Conservation (phyloP, 2,888 invertebrate species). For the Ochropleura plecta region DNA sequence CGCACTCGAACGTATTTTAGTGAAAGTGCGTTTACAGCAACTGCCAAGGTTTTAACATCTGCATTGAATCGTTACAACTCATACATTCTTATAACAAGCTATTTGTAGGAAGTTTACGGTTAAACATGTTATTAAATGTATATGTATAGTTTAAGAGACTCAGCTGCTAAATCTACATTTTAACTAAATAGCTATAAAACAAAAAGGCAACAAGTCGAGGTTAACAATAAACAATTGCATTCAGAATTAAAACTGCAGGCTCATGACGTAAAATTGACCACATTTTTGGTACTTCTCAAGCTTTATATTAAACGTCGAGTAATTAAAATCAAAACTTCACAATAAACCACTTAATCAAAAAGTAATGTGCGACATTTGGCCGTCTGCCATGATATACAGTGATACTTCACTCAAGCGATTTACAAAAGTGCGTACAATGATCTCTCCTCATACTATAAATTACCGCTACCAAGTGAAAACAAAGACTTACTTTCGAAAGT, state of each 20-base stretch:
- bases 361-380: constrained; percentile 77
- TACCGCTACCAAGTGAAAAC: constrained; percentile 86
- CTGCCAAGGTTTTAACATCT: constrained; percentile 80
- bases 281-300: constrained; percentile 45
- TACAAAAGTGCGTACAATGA: constrained; percentile 84
- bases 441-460: constrained; percentile 86
- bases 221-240: constrained; percentile 9
- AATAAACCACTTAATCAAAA: constrained; percentile 68
- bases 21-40: constrained; percentile 81
- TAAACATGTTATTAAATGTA: background rate
- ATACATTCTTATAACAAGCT: constrained; percentile 46
- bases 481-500: constrained; percentile 88
- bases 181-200: background rate
- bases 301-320: constrained; percentile 62
- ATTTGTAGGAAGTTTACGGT: constrained; percentile 32
- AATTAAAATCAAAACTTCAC: constrained; percentile 72
- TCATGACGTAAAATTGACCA: constrained; percentile 49
- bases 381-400: constrained; percentile 75
- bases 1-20: constrained; percentile 72
- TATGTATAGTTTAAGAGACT: background rate
- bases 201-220: constrained; percentile 2
- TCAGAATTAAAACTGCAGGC: constrained; percentile 19
- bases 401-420: constrained; percentile 78
- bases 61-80: constrained; percentile 63
- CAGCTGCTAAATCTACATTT: background rate